Evolutionary conservation across 2,113 vertebrate species (phyloP), one percentile per base, ranked within the genome.

Genomic region (Aegithalos caudatus): DNA sequence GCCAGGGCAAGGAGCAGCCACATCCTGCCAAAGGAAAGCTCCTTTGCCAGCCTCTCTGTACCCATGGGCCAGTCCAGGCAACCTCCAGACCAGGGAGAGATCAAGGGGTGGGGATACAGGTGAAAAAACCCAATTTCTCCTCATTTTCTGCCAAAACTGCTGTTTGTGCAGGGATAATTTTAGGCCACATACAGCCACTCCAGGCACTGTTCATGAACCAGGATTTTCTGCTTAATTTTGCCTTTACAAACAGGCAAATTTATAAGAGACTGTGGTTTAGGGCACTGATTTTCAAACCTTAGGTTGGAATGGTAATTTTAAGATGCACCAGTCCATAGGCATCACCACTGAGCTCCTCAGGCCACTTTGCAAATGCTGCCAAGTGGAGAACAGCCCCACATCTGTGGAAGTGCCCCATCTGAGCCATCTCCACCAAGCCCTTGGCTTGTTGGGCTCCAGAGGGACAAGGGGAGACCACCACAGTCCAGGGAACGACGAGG

Each of bases 51-150:
- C 64, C 56, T 66, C 28, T 70, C 11, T 51, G 60, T 9, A 3
- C 60, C 56, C 50, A 2, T 2, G 33, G 67, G 57, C 67, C 47
- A 42, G 25, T 1, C 33, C 40, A 74, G 0, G 0, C 2, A 3
- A 31, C 14, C 58, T 37, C 47, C 0, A 0, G 9, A 48, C 11
- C 58, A 35, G 19, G 13, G 31, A 67, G 35, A 60, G 29, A 19
- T 5, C 0, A 3, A 18, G 2, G 2, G 5, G 9, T 17, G 3
- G 5, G 5, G 11, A 47, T 76, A 50, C 0, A 1, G 40, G 29
- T 9, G 37, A 40, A 70, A 91, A 73, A 61, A 5, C 2, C 1
- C 29, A 27, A 47, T 19, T 48, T 82, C 51, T 71, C 22, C 45
- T 57, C 2, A 2, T 71, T 79, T 47, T 51, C 77, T 27, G 28